phyloP scores from a whole-genome alignment of 35 echinoderm and acorn worm species.

The Ophioderma brevispina region DNA sequence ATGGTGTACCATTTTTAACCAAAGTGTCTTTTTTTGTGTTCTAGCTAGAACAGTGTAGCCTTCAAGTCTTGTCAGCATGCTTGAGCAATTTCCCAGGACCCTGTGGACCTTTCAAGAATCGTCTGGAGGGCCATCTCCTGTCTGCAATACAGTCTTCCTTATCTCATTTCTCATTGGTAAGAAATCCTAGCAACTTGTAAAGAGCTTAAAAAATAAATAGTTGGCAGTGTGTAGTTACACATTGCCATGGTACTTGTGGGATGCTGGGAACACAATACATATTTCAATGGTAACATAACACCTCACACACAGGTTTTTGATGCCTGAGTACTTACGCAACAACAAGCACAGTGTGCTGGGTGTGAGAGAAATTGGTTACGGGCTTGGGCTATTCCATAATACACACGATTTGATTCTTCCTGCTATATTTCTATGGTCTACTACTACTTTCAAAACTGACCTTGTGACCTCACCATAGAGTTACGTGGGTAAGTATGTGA shows the following conservation, averaged over 20 bases:
- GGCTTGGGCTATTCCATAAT: too few relatives aligned
- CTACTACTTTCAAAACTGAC: too few relatives aligned
- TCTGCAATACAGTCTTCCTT: not conserved
- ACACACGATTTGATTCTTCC: too few relatives aligned
- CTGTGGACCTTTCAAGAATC: slow-evolving; percentile 55
- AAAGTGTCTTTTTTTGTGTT: not conserved
- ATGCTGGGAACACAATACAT: not conserved
- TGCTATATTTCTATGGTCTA: too few relatives aligned
- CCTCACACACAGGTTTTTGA: not conserved
- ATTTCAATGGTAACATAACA: not conserved
- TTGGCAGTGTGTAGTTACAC: not conserved
- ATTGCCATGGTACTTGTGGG: not conserved
- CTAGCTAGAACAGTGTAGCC: not conserved
- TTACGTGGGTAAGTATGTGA: too few relatives aligned
- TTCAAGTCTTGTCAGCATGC: not conserved
- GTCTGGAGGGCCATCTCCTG: slow-evolving; percentile 13
- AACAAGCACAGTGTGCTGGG: too few relatives aligned
- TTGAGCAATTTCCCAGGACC: slow-evolving; percentile 23
- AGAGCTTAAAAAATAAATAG: not conserved
- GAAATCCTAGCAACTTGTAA: not conserved
- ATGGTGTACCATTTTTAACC: not conserved
- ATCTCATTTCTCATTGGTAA: slow-evolving; percentile 23
- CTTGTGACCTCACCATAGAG: too few relatives aligned
- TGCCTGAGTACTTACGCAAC: too few relatives aligned
- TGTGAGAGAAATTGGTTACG: too few relatives aligned